phyloP scores from a whole-genome alignment of 2,113 vertebrate genomes.

The Xiphophorus hellerii region DNA sequence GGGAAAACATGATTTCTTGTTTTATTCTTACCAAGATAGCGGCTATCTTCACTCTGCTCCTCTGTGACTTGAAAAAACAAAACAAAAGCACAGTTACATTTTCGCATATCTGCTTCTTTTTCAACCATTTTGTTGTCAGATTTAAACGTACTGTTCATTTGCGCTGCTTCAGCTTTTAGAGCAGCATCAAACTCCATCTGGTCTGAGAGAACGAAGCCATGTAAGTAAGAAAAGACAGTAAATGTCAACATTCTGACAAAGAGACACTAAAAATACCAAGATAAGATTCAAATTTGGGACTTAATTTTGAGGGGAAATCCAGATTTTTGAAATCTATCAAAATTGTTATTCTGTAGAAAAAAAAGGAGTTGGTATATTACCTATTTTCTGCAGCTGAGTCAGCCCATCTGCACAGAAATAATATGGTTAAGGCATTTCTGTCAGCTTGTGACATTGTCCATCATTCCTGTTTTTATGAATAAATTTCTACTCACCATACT shows the following conservation, averaged over 20 bases:
- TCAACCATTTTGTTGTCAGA: background rate
- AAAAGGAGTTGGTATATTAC: constrained; percentile 28
- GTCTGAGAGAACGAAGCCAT: constrained; percentile 54
- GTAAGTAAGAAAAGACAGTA: background rate
- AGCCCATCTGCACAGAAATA: constrained; percentile 47
- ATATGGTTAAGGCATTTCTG: background rate
- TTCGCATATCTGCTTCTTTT: background rate
- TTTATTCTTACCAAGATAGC: constrained; percentile 58
- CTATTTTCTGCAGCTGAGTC: constrained; percentile 63
- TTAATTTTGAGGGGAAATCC: no score
- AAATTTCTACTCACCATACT: constrained; percentile 52
- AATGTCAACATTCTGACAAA: no score
- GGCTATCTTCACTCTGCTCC: constrained; percentile 41
- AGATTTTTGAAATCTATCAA: no score
- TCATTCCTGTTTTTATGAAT: background rate
- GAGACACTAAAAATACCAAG: background rate
- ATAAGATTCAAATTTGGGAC: background rate
- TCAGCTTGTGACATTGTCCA: background rate
- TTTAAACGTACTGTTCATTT: constrained; percentile 60
- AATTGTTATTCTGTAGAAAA: background rate
- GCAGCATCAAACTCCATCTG: constrained; percentile 69
- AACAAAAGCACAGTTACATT: background rate
- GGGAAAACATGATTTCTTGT: background rate
- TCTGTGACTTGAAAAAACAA: constrained; percentile 53
- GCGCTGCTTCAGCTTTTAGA: constrained; percentile 53